phyloP scores from a whole-genome alignment of 2,888 invertebrate genomes.

The Vesta saturnalis region DNA sequence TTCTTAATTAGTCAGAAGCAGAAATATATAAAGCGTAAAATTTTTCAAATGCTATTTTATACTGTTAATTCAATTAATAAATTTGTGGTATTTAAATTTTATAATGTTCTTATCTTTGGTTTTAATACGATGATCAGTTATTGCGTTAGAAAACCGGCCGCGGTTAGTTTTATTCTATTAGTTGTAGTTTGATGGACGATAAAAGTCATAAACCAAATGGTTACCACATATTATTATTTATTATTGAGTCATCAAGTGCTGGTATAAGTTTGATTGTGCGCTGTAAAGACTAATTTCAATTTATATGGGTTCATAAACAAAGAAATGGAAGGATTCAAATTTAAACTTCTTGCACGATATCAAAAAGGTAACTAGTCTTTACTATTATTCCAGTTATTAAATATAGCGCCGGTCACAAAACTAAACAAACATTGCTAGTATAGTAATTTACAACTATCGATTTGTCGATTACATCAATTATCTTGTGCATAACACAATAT shows the following conservation, averaged over 20 bases:
- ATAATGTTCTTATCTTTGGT: neutral
- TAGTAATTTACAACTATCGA: too few species aligned
- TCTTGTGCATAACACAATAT: too few species aligned
- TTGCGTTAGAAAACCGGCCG: neutral
- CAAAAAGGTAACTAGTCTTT: too few species aligned
- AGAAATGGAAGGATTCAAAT: too few species aligned
- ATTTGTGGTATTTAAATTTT: neutral
- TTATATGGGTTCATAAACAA: neutral
- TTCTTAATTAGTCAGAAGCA: neutral
- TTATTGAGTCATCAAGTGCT: neutral
- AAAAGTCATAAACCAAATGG: neutral
- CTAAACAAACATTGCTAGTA: too few species aligned
- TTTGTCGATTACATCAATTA: too few species aligned
- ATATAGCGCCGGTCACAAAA: too few species aligned
- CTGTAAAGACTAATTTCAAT: conserved; percentile 1
- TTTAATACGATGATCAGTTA: neutral
- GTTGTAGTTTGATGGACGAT: neutral
- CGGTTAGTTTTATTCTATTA: conserved; percentile 1
- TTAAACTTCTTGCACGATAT: too few species aligned
- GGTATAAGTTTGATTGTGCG: neutral
- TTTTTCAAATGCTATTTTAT: neutral
- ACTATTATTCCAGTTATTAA: too few species aligned
- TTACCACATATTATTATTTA: conserved; percentile 1
- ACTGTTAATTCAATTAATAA: neutral
- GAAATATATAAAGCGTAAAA: neutral